Evolutionary conservation across 1,140 invertebrate genomes (phyloP), one percentile per base, ranked within the genome.

Genomic region (Aphelinus atriplicis): DNA sequence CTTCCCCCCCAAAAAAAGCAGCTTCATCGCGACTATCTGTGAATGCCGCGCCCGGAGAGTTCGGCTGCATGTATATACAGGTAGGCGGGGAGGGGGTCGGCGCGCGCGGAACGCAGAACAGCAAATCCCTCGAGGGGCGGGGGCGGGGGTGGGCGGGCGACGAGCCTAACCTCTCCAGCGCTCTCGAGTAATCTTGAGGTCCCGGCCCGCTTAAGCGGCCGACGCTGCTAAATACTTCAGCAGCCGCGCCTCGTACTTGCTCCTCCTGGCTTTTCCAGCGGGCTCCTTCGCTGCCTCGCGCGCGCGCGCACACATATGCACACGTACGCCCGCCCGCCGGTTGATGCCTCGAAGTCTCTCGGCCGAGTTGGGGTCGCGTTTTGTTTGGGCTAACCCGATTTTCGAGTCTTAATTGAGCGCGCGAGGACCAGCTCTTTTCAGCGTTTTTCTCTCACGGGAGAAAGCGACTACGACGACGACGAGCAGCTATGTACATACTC

Each of bases 211-310:
- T 70, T 66, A 73, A 66, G 63, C 68, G 55, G 57, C 5, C 58
- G 7, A 9, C 7, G 46, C 64, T 65, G 62, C 70, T 72, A 72
- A 73, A 66, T 73, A 66, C 71, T 73, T 66, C 7, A 53, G 56
- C 26, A 6, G 3, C 56, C 47, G n/a, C 6, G 53, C 3, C 9
- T 6, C 10, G 3, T 3, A 7, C 10, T 48, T 2, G 6, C 50
- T 47, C 47, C 63, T 47, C 50, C 63, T 2, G 53, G 3, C 48
- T 48, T 65, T 53, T 65, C 26, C 48, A 2, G 10, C 26, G 26
- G 26, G 45, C n/a, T 48, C 5, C 7, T 6, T 48, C 46, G 10
- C 6, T 6, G 9, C 43, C 7, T 42, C 0, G 42, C 60, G 60
- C 60, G 45, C 7, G 26, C 26, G 26, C 26, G 26, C 26, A 26